phyloP scores from a whole-genome alignment of 2,888 invertebrate genomes.

The Leptothorax acervorum region DNA sequence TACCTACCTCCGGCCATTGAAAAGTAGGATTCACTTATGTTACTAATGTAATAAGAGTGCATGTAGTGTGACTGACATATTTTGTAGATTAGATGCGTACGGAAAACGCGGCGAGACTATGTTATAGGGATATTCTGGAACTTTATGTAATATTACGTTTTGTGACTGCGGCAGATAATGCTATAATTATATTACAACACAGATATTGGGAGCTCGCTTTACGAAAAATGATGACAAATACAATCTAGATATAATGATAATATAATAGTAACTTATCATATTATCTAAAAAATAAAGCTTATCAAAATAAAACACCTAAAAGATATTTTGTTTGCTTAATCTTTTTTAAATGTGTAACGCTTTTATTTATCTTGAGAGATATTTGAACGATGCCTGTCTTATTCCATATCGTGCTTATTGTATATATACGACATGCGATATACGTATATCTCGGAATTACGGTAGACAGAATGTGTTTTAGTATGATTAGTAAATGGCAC shows the following conservation, averaged over 20 bases:
- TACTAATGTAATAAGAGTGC: conserved; percentile 24
- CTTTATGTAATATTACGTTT: not conserved
- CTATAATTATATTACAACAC: not conserved
- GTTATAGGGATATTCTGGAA: not conserved
- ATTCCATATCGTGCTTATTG: not conserved
- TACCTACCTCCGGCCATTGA: conserved; percentile 18
- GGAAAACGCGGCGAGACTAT: not conserved
- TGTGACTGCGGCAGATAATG: not conserved
- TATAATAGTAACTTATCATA: not conserved
- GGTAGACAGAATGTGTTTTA: not conserved
- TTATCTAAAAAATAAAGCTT: not conserved
- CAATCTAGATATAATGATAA: not conserved
- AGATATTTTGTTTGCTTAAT: not conserved
- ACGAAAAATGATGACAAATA: too few species aligned
- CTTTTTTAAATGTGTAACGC: too few species aligned
- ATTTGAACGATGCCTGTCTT: not conserved
- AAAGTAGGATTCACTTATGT: conserved; percentile 56
- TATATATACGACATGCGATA: too few species aligned
- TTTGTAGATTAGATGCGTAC: conserved; percentile 9
- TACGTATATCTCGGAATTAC: not conserved
- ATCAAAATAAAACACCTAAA: not conserved
- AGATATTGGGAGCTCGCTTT: not conserved
- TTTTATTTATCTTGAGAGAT: not conserved
- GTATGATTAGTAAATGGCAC: conserved; percentile 17
- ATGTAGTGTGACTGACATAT: not conserved